Evolutionary conservation across 2,797 vertebrate species (phyloP).

Genomic region (Anniella stebbinsi): DNA sequence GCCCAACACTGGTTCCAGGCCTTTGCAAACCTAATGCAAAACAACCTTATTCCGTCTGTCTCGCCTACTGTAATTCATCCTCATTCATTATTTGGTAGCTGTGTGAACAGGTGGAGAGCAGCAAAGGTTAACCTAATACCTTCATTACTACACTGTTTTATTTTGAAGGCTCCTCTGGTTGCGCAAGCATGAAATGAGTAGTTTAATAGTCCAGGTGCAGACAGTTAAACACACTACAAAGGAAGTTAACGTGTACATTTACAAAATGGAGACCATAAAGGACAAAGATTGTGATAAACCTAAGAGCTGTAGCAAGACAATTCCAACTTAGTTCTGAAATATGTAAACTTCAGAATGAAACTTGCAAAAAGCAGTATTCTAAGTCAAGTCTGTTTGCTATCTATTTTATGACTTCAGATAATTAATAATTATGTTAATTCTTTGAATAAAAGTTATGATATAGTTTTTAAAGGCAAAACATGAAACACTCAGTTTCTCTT

Average conservation of each 20-base stretch:
- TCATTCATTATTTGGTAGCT: constrained; percentile 76
- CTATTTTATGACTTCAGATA: not conserved
- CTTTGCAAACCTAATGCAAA: not conserved
- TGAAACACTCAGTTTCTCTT: not conserved
- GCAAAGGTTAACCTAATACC: constrained; percentile 53
- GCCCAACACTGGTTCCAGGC: not conserved
- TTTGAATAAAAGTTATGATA: not conserved
- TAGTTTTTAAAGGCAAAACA: not conserved
- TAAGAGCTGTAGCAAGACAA: rapidly evolving
- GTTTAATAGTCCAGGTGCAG: not conserved
- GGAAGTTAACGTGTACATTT: not conserved
- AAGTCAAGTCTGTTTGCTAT: too few species aligned
- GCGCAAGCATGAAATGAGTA: constrained; percentile 2
- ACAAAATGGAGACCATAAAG: not conserved
- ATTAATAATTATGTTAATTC: not conserved
- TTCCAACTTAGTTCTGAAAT: not conserved
- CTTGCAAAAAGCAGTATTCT: rapidly evolving
- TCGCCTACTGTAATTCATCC: constrained; percentile 69
- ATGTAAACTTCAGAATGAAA: not conserved
- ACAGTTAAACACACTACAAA: not conserved
- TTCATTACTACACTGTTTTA: constrained; percentile 60
- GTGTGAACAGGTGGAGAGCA: constrained; percentile 68
- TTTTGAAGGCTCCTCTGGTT: constrained; percentile 35
- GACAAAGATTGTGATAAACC: constrained; percentile 11
- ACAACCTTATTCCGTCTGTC: constrained; percentile 28